A percentile compares a stretch with the other conserved stretches of the same genome.
These are phyloP conservation scores for Pangasius krempfi DNA, from an alignment of 2,797 vertebrate genomes.

Conservation along the genomic window DNA sequence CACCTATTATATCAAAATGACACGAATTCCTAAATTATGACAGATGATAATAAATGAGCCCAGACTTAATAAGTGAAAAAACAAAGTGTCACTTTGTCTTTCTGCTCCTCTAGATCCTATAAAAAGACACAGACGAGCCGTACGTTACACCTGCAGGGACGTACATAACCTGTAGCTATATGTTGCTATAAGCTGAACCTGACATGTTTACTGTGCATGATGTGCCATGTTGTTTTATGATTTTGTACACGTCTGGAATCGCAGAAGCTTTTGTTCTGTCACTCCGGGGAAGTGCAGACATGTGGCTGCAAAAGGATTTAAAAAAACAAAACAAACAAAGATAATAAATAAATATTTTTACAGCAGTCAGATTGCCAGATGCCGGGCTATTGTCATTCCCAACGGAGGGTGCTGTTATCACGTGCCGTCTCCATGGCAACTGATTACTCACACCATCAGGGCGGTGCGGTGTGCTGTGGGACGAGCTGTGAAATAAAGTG, in stretches of 20 bases:
- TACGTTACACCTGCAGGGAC: neutral
- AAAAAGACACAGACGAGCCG: neutral
- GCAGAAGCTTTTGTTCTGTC: neutral
- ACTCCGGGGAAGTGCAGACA: neutral
- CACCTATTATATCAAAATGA: neutral
- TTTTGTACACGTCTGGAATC: neutral
- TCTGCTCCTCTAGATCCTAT: neutral
- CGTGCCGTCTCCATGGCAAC: slow-evolving; percentile 62
- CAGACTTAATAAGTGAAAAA: neutral
- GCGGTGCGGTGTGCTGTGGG: slow-evolving; percentile 34
- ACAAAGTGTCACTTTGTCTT: neutral
- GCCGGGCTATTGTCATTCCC: slow-evolving; percentile 57
- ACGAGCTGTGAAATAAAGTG: slow-evolving; percentile 55
- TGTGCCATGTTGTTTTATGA: neutral
- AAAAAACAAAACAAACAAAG: slow-evolving; percentile 21
- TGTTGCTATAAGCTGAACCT: neutral
- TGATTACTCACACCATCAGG: slow-evolving; percentile 55
- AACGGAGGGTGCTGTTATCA: slow-evolving; percentile 49
- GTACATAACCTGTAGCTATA: neutral
- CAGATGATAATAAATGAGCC: neutral
- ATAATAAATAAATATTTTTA: slow-evolving; percentile 28
- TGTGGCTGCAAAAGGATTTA: neutral
- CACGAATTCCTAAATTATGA: neutral
- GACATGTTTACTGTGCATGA: neutral
- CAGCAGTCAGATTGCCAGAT: slow-evolving; percentile 56